These are phyloP conservation scores for Dinoponera quadriceps DNA, from an alignment of 1,140 invertebrate genomes.

Conservation along the genomic window DNA sequence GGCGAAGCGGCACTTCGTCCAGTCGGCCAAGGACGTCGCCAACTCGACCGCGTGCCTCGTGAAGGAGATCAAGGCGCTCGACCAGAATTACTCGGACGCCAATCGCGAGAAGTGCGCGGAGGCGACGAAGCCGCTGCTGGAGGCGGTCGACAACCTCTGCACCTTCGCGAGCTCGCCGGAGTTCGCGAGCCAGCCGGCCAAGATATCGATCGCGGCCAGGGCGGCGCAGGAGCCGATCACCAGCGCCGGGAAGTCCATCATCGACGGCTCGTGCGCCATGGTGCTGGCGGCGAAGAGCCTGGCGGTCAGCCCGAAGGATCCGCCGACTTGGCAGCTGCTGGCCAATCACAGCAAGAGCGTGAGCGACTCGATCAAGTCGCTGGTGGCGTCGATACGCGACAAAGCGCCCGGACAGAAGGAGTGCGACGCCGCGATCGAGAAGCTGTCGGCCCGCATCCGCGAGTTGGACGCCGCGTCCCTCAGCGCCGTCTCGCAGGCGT, in stretches of 20 bases:
- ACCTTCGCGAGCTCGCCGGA: conserved; percentile 96
- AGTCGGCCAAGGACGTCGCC: conserved; percentile 98
- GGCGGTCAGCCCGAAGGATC: conserved; percentile 95
- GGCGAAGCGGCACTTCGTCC: conserved; percentile 98
- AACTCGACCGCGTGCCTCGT: conserved; percentile 98
- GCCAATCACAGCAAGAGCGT: conserved; percentile 97
- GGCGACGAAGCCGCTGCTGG: conserved; percentile 94
- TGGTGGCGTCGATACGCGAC: conserved; percentile 97
- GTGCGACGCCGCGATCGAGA: conserved; percentile 94
- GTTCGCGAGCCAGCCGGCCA: conserved; percentile 96
- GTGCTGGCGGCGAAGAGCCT: conserved; percentile 95
- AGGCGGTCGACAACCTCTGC: conserved; percentile 97
- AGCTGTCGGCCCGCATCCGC: conserved; percentile 90
- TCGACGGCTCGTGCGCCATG: conserved; percentile 95
- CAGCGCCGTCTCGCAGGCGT: conserved; percentile 93
- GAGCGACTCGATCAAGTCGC: conserved; percentile 97
- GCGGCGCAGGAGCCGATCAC: conserved; percentile 95
- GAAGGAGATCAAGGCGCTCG: conserved; percentile 97
- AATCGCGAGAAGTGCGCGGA: conserved; percentile 92
- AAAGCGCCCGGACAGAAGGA: conserved; percentile 98
- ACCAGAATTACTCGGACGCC: conserved; percentile 92
- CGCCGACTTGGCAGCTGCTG: conserved; percentile 96
- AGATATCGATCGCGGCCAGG: conserved; percentile 93
- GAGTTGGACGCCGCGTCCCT: conserved; percentile 95
- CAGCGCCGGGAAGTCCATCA: conserved; percentile 92